Evolutionary conservation across 2,888 invertebrate genomes (phyloP), one percentile per base, ranked within the genome.

Genomic region (Neria commutata): DNA sequence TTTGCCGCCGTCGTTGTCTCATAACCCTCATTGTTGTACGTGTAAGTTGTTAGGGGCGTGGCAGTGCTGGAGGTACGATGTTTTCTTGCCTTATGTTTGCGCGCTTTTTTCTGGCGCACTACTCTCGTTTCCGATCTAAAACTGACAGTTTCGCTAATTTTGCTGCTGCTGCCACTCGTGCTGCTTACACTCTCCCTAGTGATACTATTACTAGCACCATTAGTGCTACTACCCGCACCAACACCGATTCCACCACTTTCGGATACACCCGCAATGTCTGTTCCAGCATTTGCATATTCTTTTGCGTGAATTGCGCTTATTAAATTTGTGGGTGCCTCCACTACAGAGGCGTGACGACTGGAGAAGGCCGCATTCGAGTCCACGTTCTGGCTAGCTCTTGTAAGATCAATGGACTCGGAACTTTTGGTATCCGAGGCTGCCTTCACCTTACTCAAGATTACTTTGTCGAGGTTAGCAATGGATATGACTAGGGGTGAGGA

Each of bases 401-500:
- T 46, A 37, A 50, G 42, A 45, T 57, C 24, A 34, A 56, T 53
- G 56, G 16, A 34, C 49, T 58, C 34, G 47, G 45, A 25, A 51
- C 51, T 52, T 62, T 34, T 61, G 56, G 29, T 56, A 55, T 37
- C 60, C 42, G 65, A 53, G n/a, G 17, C 24, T 47, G 72, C 63
- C 55, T 71, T 69, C 51, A 79, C 77, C 80, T 82, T 82, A 69
- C 81, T 81, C 60, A 82, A 67, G 62, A 81, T 78, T 61, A 82
- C 81, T 72, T 80, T 77, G 67, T 83, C 83, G 66, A 82, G 72
- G 69, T 81, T 82, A 56, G 81, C 79, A 67, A 83, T 79, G 60
- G 82, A 81, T 67, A 83, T 82, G 65, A 83, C 81, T 71, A 82
- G 70, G 62, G 80, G 81, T 66, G 80, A 76, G 69, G 80, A 79